Evolutionary conservation across 1,140 invertebrate genomes (phyloP).

Genomic region (Semibalanus balanoides): DNA sequence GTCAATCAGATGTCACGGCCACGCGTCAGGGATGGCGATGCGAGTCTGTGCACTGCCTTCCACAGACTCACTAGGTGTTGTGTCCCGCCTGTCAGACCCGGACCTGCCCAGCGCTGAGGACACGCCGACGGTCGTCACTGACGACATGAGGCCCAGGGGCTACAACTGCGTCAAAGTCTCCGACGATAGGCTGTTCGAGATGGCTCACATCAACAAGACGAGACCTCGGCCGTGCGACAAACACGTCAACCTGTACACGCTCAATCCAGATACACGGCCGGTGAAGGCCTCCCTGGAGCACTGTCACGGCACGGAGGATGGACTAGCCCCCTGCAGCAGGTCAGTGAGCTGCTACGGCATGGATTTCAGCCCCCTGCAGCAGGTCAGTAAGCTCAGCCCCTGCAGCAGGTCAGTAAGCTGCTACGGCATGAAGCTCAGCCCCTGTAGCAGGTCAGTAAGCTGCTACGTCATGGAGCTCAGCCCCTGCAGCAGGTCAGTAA

Average conservation of each 20-base stretch:
- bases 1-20: too few relatives aligned
- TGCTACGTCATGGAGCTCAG: conserved; percentile 53
- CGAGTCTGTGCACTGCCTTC: too few relatives aligned
- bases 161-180: neutral
- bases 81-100: too few relatives aligned
- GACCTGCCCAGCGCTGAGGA: neutral
- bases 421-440: too few relatives aligned
- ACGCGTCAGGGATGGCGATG: too few relatives aligned
- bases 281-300: conserved; percentile 79
- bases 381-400: too few relatives aligned
- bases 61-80: too few relatives aligned
- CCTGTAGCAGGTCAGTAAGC: conserved; percentile 71
- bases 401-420: too few relatives aligned
- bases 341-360: too few relatives aligned
- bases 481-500: too few relatives aligned
- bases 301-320: conserved; percentile 48
- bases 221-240: conserved; percentile 66
- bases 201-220: conserved; percentile 50
- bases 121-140: neutral
- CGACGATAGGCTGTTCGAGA: conserved; percentile 13
- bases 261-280: conserved; percentile 61
- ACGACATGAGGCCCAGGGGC: neutral
- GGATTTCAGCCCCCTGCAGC: too few relatives aligned
- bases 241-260: conserved; percentile 67
- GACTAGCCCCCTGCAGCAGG: too few relatives aligned